Evolutionary conservation across 2,888 invertebrate species (phyloP), one percentile per base, ranked within the genome.

Genomic region (Lasioglossum oenotherae): DNA sequence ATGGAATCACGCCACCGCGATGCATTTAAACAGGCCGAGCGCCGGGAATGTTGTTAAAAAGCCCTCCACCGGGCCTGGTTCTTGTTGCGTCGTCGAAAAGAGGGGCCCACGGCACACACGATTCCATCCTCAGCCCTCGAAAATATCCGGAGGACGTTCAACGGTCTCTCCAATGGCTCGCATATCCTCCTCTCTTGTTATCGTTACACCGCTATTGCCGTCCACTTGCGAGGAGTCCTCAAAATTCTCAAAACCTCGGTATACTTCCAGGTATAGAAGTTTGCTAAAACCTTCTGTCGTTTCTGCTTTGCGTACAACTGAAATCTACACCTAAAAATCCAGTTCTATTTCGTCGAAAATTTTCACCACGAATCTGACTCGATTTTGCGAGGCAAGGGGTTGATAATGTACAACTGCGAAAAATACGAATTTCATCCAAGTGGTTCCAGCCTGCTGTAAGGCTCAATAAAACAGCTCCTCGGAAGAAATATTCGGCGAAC

Each of bases 1-100:
- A 92, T 94, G 91, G 92, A 93, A 93, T 92, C 91, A 90, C 90
- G 91, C 87, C 88, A 91, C 84, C 82, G 78, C 78, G 87, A 88
- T 91, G 91, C 90, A 90, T 91, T 91, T 91, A 91, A 91, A 91
- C 90, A 86, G 90, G 83, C 74, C 84, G 84, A 89, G 74, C 87
- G 81, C 67, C 80, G 86, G 78, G 80, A 86, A 90, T 87, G 83
- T 86, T 81, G 82, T 87, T 88, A 84, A 88, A 91, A 91, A 88
- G 71, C 73, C 76, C 77, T 57, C 35, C 44, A 27, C 71, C 64
- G 38, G n/a, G 49, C 35, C 60, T 44, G 53, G 72, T 57, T 82
- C 46, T 64, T 74, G 44, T 53, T 71, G 35, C 74, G n/a, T 41
- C 35, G 27, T 27, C 74, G 80, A 69, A 80, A 81, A 72, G 38